Evolutionary conservation across 2,113 vertebrate genomes (phyloP).

Genomic region (Ascaphus truei): DNA sequence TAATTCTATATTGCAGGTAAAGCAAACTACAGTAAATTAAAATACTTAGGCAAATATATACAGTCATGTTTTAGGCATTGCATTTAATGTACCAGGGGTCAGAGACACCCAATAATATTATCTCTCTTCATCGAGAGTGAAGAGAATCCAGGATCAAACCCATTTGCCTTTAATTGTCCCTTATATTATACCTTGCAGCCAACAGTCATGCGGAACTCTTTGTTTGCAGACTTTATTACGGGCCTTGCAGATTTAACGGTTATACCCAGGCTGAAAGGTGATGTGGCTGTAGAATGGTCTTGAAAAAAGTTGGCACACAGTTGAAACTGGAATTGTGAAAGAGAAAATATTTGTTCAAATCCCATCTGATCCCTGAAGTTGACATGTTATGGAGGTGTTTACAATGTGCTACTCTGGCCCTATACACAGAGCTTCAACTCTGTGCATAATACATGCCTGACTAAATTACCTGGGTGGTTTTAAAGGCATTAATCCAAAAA

Average conservation of each 20-base stretch:
- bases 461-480: no score
- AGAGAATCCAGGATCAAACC: background rate
- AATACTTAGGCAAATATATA: no score
- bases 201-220: conserved; percentile 82
- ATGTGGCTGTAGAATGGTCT: conserved; percentile 59
- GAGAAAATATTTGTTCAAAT: conserved; percentile 22
- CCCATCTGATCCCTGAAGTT: background rate
- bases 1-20: no score
- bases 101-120: background rate
- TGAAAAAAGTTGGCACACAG: conserved; percentile 84
- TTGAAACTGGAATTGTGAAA: conserved; percentile 67
- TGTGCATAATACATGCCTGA: no score
- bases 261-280: conserved; percentile 57
- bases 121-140: background rate
- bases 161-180: no score
- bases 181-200: conserved; percentile 83
- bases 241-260: conserved; percentile 82
- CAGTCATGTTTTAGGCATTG: no score
- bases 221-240: conserved; percentile 76
- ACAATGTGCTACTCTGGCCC: no score
- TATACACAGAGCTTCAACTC: no score
- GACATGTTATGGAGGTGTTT: no score
- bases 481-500: no score
- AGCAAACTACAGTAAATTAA: no score
- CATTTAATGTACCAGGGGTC: no score